These are phyloP conservation scores for Harpagus bidentatus DNA, from an alignment of 2,113 vertebrate genomes.

Conservation along the genomic window DNA sequence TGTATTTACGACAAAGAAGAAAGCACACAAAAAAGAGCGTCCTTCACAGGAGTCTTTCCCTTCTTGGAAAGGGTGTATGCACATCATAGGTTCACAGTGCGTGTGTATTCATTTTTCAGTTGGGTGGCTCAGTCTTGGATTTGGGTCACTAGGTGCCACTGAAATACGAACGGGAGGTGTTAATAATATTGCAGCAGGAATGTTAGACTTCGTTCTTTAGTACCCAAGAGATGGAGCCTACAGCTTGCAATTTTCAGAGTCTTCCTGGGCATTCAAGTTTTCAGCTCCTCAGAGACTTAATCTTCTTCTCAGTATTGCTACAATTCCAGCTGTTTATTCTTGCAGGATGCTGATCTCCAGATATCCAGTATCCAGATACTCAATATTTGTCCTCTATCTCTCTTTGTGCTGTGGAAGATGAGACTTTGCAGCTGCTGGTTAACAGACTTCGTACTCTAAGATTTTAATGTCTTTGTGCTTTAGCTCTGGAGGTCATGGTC, in stretches of 20 bases:
- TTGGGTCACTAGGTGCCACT: constrained; percentile 18
- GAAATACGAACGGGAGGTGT: constrained; percentile 1
- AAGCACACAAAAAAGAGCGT: neutral
- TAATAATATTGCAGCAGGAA: neutral
- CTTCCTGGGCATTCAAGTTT: neutral
- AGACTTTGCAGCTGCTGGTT: constrained; percentile 41
- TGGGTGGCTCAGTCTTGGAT: neutral
- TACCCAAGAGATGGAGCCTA: neutral
- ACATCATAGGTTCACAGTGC: neutral
- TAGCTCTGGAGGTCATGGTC: neutral
- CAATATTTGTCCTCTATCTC: neutral
- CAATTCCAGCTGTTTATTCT: constrained; percentile 36
- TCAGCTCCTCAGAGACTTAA: neutral
- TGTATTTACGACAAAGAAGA: neutral
- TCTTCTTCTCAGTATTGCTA: neutral
- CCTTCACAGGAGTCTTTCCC: neutral
- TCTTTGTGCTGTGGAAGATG: constrained; percentile 7
- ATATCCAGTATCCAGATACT: neutral
- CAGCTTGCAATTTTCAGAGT: neutral
- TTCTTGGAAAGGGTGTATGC: neutral
- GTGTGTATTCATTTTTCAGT: neutral
- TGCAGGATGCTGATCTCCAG: neutral
- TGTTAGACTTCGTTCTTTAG: neutral
- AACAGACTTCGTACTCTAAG: neutral
- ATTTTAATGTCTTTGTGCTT: neutral